These are phyloP conservation scores for Prosopocoilus inquinatus DNA, from an alignment of 2,888 invertebrate genomes.

Conservation along the genomic window DNA sequence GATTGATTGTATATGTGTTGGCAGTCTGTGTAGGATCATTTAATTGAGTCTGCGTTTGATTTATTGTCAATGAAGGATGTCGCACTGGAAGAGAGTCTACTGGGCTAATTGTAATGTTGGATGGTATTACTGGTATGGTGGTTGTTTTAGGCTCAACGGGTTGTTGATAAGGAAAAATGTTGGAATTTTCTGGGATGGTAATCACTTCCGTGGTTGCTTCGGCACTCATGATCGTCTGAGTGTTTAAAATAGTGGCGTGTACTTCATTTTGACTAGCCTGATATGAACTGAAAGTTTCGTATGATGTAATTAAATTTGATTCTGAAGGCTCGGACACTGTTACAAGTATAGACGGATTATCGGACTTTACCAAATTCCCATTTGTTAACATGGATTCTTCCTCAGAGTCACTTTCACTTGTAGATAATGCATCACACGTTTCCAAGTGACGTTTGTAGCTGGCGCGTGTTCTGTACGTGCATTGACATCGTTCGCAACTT, in stretches of 20 bases:
- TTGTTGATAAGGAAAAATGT: conserved; percentile 25
- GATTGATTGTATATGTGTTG: conserved; percentile 6
- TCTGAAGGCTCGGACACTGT: conserved; percentile 30
- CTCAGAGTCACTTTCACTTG: conserved; percentile 81
- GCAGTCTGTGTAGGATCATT: neutral
- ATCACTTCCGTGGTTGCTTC: conserved; percentile 40
- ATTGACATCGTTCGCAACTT: conserved; percentile 83
- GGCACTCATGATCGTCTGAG: conserved; percentile 41
- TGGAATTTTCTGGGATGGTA: conserved; percentile 32
- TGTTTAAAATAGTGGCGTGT: conserved; percentile 44
- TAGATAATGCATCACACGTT: conserved; percentile 74
- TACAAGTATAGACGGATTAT: conserved; percentile 12
- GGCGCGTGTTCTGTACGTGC: conserved; percentile 79
- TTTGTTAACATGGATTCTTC: conserved; percentile 13
- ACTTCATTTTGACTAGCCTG: conserved; percentile 41
- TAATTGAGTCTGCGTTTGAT: too few species aligned
- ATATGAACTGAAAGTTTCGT: conserved; percentile 39
- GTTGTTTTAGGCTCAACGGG: conserved; percentile 17
- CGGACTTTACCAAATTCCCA: neutral
- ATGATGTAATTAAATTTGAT: conserved; percentile 42
- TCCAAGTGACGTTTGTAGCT: conserved; percentile 78
- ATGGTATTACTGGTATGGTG: conserved; percentile 13
- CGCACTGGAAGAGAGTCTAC: conserved; percentile 3
- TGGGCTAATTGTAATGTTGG: conserved; percentile 13
- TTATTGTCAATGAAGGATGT: neutral